phyloP scores from a whole-genome alignment of 2,113 vertebrate species.

The Anhinga anhinga region DNA sequence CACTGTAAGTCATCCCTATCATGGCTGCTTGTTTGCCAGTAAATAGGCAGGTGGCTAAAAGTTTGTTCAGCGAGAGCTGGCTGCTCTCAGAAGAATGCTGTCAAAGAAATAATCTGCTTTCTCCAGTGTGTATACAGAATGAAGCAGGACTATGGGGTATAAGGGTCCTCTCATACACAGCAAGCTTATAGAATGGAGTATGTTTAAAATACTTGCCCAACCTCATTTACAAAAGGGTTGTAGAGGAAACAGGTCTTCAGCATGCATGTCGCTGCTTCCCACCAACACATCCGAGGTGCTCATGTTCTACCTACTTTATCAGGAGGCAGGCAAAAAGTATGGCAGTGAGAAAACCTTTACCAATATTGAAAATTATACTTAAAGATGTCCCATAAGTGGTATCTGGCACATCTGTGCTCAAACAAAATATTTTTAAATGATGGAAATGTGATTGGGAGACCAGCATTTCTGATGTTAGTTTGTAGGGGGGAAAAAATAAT shows the following conservation, averaged over 20 bases:
- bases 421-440: neutral
- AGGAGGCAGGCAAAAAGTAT: neutral
- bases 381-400: neutral
- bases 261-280: neutral
- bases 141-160: neutral
- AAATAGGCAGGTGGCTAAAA: neutral
- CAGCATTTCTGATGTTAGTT: neutral
- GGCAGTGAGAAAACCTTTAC: neutral
- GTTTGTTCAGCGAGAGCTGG: neutral
- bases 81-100: neutral
- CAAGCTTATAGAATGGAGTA: neutral
- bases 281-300: neutral
- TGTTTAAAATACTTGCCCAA: neutral
- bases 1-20: neutral
- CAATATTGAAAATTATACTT: neutral
- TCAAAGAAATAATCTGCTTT: neutral
- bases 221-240: neutral
- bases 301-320: neutral
- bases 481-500: neutral
- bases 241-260: neutral
- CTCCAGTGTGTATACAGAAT: neutral
- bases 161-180: neutral
- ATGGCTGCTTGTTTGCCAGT: neutral
- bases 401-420: neutral
- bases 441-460: neutral